phyloP scores from a whole-genome alignment of 2,113 vertebrate species.

The Sitta europaea region DNA sequence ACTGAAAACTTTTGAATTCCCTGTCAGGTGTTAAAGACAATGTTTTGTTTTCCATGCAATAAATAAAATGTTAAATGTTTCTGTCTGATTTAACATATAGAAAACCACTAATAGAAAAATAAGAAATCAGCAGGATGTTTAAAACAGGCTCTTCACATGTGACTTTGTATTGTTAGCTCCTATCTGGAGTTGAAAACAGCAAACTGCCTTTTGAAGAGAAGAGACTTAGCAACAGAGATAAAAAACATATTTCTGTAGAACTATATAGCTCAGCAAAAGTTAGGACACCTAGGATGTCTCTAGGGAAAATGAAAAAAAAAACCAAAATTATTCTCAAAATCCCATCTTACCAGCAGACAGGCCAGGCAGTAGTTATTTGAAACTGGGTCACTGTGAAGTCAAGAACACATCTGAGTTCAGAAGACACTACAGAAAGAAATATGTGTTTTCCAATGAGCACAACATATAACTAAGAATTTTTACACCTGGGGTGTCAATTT shows the following conservation, averaged over 20 bases:
- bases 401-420: neutral
- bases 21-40: fast-evolving
- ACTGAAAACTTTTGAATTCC: neutral
- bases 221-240: neutral
- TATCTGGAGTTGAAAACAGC: neutral
- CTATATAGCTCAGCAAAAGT: neutral
- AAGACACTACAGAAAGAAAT: neutral
- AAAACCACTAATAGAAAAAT: neutral
- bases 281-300: neutral
- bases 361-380: neutral
- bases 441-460: neutral
- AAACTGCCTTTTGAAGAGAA: neutral
- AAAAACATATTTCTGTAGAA: neutral
- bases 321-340: neutral
- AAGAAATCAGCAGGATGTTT: neutral
- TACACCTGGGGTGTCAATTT: neutral
- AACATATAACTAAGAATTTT: neutral
- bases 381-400: neutral
- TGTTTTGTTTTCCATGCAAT: neutral
- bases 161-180: neutral
- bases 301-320: neutral
- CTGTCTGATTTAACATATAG: neutral
- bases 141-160: neutral
- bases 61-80: neutral
- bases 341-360: neutral